Evolutionary conservation across 2,888 invertebrate species (phyloP).

Genomic region (Eupelmus urozonus): DNA sequence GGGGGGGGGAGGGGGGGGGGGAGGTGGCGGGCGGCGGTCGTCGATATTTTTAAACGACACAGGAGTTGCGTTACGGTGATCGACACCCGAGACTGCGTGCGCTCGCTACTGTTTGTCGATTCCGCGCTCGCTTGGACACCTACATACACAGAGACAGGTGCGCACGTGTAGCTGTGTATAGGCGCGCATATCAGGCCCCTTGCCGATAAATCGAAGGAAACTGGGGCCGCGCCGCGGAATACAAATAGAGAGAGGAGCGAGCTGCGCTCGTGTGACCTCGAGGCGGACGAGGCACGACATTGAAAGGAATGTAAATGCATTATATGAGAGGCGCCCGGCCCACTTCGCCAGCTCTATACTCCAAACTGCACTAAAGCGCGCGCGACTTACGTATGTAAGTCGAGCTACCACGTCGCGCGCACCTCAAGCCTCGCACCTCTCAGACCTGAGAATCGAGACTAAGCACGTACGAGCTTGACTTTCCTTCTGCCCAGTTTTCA

Average conservation of each 20-base stretch:
- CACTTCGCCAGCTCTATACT: slow-evolving; percentile 64
- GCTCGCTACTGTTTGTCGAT: slow-evolving; percentile 57
- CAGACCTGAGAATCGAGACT: background rate
- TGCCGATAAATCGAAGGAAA: slow-evolving; percentile 71
- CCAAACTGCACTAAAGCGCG: background rate
- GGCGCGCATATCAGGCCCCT: slow-evolving; percentile 41
- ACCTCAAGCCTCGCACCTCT: background rate
- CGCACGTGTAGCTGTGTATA: slow-evolving; percentile 50
- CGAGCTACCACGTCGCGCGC: background rate
- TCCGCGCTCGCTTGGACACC: slow-evolving; percentile 43
- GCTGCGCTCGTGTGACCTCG: slow-evolving; percentile 67
- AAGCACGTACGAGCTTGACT: background rate
- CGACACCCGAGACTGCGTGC: slow-evolving; percentile 35
- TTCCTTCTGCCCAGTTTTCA: background rate
- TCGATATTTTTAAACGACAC: slow-evolving; percentile 1
- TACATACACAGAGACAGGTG: slow-evolving; percentile 11
- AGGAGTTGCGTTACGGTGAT: slow-evolving; percentile 22
- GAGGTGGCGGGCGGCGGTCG: too few relatives aligned
- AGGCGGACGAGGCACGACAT: slow-evolving; percentile 70
- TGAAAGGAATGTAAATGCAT: slow-evolving; percentile 75
- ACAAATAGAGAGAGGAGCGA: slow-evolving; percentile 56
- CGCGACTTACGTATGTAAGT: background rate
- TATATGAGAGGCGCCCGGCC: slow-evolving; percentile 66
- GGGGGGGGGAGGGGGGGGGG: too few relatives aligned
- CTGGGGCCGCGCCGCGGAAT: slow-evolving; percentile 60